Evolutionary conservation across 2,113 vertebrate species (phyloP), one percentile per base, ranked within the genome.

Genomic region (Beaufortia kweichowensis): DNA sequence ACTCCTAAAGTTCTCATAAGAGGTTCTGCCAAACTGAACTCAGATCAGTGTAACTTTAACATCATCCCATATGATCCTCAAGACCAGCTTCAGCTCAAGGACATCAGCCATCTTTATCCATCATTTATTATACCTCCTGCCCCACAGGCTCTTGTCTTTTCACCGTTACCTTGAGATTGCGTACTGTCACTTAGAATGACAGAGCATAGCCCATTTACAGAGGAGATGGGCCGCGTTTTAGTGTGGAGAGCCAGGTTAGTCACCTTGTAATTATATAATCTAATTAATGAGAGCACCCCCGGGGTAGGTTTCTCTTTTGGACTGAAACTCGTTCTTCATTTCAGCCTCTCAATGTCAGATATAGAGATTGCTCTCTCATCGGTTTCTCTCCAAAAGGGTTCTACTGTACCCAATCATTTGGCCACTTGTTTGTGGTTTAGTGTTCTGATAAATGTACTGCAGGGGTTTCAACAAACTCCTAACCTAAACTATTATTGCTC

Each of bases 261-360:
- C 77, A 75, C 77, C 60, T 79, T 77, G 55, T 83, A 85, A 85
- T 85, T 84, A 79, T 80, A 63, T 80, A 50, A 79, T 83, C 72
- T 75, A 80, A 84, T 80, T 84, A 81, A 85, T 82, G 61, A 85
- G 68, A 7, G 19, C 77, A 85, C 75, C 81, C 80, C 15, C 56
- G 62, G 69, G 79, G 83, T 76, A 76, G 62, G 55, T 41, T 71
- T 80, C 64, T 84, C 23, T 72, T 57, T 57, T 57, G 59, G 56
- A 80, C 50, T 29, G 23, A 56, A 46, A 57, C 29, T 80, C 74
- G 59, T 85, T 78, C 79, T 65, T 79, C 78, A 70, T 75, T 55
- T 81, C 59, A 76, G 74, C 74, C 77, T 78, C 33, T 78, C 73
- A 76, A 53, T 78, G 79, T 81, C 75, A 77, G 75, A 80, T 81